phyloP scores from a whole-genome alignment of 2,888 invertebrate genomes.

The Melieria omissa region DNA sequence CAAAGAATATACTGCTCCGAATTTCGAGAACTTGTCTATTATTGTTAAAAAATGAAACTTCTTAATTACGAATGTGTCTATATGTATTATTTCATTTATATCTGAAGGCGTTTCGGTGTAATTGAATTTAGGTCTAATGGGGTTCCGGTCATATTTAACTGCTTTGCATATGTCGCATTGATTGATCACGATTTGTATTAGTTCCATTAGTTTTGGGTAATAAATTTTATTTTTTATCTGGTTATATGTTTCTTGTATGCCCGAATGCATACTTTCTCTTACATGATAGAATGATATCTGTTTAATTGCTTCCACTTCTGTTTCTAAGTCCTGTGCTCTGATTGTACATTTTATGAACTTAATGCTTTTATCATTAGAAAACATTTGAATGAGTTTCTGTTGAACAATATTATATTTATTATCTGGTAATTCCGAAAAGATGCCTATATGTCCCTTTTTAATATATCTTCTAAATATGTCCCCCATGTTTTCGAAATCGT shows the following conservation, averaged over 20 bases:
- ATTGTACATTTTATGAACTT: conserved; percentile 44
- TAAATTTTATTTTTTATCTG: conserved; percentile 44
- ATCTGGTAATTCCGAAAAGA: conserved; percentile 43
- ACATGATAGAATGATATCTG: conserved; percentile 43
- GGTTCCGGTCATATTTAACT: conserved; percentile 42
- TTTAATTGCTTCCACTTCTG: conserved; percentile 43
- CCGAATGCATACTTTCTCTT: conserved; percentile 45
- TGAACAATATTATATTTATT: too few species aligned
- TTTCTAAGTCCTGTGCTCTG: conserved; percentile 43
- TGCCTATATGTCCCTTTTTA: conserved; percentile 41
- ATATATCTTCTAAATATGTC: conserved; percentile 42
- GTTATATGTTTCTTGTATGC: conserved; percentile 43
- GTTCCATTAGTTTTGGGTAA: conserved; percentile 42
- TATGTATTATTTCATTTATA: conserved; percentile 40
- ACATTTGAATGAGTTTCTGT: conserved; percentile 44
- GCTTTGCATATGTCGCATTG: conserved; percentile 42
- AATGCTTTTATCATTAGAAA: conserved; percentile 40
- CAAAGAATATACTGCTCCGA: conserved; percentile 33
- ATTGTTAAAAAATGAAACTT: too few species aligned
- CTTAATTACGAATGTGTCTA: conserved; percentile 38
- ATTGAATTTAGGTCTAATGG: too few species aligned
- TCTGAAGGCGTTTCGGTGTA: too few species aligned
- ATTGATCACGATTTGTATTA: conserved; percentile 42
- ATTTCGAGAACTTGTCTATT: too few species aligned
- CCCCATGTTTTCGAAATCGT: conserved; percentile 35